Evolutionary conservation across 2,888 invertebrate species (phyloP).

Genomic region (Girardia tigrina): DNA sequence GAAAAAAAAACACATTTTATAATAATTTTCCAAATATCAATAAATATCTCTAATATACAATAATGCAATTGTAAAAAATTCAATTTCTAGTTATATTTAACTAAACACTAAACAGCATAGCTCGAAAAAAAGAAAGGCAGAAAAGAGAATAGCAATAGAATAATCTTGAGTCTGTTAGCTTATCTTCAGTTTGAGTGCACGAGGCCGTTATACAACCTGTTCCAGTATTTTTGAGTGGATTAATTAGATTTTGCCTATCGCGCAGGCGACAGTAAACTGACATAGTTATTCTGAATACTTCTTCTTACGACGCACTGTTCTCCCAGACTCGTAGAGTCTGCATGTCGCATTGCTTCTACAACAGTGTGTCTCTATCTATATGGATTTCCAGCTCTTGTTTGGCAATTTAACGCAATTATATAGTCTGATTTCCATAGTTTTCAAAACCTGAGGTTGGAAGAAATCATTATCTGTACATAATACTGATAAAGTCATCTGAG

Average conservation of each 20-base stretch:
- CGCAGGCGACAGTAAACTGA: neutral
- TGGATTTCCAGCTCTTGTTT: neutral
- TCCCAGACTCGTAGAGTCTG: neutral
- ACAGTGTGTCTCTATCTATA: neutral
- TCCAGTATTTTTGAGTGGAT: neutral
- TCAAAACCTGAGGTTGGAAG: neutral
- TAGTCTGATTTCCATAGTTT: neutral
- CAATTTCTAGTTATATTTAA: neutral
- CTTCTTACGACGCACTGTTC: neutral
- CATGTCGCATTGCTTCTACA: neutral
- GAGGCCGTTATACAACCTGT: neutral
- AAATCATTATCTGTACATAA: neutral
- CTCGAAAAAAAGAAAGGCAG: neutral
- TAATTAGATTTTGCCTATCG: neutral
- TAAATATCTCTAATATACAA: neutral
- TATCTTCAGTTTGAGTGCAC: neutral
- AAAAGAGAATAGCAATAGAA: neutral
- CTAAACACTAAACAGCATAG: neutral
- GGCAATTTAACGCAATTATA: neutral
- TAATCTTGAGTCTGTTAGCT: neutral
- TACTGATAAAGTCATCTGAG: neutral
- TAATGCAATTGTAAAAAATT: neutral
- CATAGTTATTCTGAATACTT: neutral
- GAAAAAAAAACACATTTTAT: neutral
- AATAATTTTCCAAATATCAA: neutral